Evolutionary conservation across 2,888 invertebrate species (phyloP).

Genomic region (Melieria crassipennis): DNA sequence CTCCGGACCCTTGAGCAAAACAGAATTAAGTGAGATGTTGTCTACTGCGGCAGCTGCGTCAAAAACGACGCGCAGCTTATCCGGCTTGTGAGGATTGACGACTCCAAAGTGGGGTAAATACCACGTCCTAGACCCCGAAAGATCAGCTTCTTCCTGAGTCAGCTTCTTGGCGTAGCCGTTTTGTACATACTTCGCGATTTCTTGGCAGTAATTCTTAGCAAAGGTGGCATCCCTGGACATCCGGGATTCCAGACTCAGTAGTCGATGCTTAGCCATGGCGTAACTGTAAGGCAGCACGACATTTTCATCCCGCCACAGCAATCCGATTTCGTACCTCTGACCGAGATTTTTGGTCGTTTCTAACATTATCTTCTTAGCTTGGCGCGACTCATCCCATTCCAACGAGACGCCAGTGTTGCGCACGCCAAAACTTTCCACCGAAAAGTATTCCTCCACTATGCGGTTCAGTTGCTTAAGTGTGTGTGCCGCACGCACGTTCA

Average conservation of each 20-base stretch:
- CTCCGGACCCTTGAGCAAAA: slow-evolving; percentile 15
- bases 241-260: neutral
- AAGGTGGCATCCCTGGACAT: slow-evolving; percentile 3
- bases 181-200: slow-evolving; percentile 11
- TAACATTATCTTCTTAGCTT: slow-evolving; percentile 1
- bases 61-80: slow-evolving; percentile 34
- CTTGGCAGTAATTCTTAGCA: slow-evolving; percentile 1
- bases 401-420: neutral
- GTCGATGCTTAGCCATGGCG: slow-evolving; percentile 11
- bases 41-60: slow-evolving; percentile 35
- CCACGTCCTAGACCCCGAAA: slow-evolving; percentile 35
- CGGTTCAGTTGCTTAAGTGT: neutral
- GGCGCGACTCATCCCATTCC: slow-evolving; percentile 1
- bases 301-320: slow-evolving; percentile 11
- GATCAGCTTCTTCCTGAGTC: neutral
- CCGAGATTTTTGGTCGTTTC: slow-evolving; percentile 15
- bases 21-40: slow-evolving; percentile 24
- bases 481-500: neutral
- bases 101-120: slow-evolving; percentile 46
- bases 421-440: slow-evolving; percentile 12
- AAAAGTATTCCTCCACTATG: slow-evolving; percentile 18
- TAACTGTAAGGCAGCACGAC: slow-evolving; percentile 10
- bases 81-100: slow-evolving; percentile 35
- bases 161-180: neutral
- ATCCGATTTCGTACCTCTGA: slow-evolving; percentile 5